phyloP scores from a whole-genome alignment of 2,797 vertebrate genomes.

The Loris lydekkerianus region DNA sequence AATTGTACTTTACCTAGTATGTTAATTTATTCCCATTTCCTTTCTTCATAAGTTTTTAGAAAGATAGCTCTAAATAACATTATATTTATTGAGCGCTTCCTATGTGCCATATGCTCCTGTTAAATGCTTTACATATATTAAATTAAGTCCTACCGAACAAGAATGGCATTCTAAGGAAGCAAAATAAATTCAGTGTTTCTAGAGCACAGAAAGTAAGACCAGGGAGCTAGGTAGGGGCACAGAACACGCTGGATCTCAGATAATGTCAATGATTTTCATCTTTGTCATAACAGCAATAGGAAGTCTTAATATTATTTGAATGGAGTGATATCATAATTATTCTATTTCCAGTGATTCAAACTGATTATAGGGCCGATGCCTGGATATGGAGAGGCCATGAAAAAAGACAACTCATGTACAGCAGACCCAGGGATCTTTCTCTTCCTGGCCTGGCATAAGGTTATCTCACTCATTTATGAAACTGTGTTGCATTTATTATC shows the following conservation, averaged over 20 bases:
- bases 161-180: background rate
- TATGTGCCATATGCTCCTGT: background rate
- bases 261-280: background rate
- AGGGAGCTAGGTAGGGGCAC: background rate
- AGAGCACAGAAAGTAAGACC: background rate
- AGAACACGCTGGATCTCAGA: background rate
- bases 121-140: background rate
- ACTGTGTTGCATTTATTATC: background rate
- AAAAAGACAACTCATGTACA: background rate
- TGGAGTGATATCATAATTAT: background rate
- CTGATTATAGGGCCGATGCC: background rate
- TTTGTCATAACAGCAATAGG: background rate
- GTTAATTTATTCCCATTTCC: background rate
- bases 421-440: background rate
- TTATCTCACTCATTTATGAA: background rate
- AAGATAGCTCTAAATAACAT: background rate
- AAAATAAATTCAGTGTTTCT: background rate
- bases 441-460: background rate
- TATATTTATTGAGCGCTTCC: background rate
- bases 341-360: background rate
- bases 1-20: background rate
- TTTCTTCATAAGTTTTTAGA: background rate
- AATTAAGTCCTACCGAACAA: background rate
- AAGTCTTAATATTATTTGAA: background rate
- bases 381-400: background rate